Evolutionary conservation across 2,888 invertebrate species (phyloP), one percentile per base, ranked within the genome.

Genomic region (Sicus ferrugineus): DNA sequence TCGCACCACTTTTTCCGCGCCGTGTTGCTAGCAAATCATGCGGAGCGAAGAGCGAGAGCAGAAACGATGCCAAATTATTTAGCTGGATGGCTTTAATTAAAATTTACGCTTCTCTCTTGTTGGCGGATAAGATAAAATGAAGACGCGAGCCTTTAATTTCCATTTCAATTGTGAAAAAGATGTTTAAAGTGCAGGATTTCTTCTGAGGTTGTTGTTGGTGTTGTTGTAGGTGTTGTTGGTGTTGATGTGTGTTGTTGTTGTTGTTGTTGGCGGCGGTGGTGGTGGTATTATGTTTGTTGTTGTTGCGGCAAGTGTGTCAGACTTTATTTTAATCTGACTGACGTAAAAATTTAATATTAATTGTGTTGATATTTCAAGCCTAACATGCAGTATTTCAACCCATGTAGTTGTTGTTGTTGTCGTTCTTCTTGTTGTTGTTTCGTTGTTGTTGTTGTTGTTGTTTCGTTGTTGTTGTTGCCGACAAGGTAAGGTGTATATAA

Each of bases 291-390:
- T 19, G n/a, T 19, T 30, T 54, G 21, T 34, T 38, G 54, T 30
- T 66, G 26, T 42, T 46, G 16, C 23, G 42, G 42, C 46, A 31
- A 7, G 31, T 46, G 59, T 58, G 42, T 73, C 75, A 77, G 78
- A 77, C 80, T 79, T 81, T 80, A 80, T 80, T 81, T 78, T 78
- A 79, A 77, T 79, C 80, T 75, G 81, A 79, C 78, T 76, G 78
- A n/a, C n/a, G n/a, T n/a, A n/a, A 79, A 77, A 78, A 78, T 78
- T 78, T 79, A 78, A 80, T 77, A 79, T 78, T 79, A 79, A 80
- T 79, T 79, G 79, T 79, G 78, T 79, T 79, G 79, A 80, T 79
- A 79, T 79, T 75, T 77, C 78, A 78, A 26, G 77, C 78, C 78
- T 80, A 80, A 79, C 54, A 34, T 52, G 19, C 63, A 9, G 11